Base-by-base conservation (phyloP, 2,888 invertebrate species). In the Sthenelais limicola region DNA sequence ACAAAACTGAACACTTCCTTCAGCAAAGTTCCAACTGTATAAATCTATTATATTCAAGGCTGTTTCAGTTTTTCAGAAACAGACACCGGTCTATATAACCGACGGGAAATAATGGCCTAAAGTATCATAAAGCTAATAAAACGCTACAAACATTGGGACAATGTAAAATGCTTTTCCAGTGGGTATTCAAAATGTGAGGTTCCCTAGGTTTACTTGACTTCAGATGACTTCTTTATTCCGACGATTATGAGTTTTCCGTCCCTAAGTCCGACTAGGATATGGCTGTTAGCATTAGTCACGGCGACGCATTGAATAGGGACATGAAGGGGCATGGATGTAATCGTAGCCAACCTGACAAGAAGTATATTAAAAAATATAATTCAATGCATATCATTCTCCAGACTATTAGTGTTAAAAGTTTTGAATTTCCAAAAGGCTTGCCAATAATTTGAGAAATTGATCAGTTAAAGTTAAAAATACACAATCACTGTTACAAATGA, bases 191-290 rank as follows among this genome's bases (percentile, higher is more conserved):
- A n/a, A n/a, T n/a, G n/a, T n/a, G n/a, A n/a, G n/a, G n/a, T n/a
- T n/a, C n/a, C n/a, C n/a, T n/a, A n/a, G n/a, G n/a, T 18, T 9
- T 32, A 70, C 38, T 70, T 70, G 35, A 73, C 58, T 56, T 78
- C 78, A 7, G 79, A 72, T 18, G 74, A 75, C 33, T 80, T 80
- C 68, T 85, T 84, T 33, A 81, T 81, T 2, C 85, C 84, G 4
- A 88, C 80, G 43, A 88, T 84, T 75, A 88, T 88, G 5, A 88
- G 83, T 76, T 87, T 88, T 0, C 91, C 91, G 81, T 91, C 91
- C 0, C 89, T 86, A 21, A 91, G 85, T 0, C 91, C 91, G 0
- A 90, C 91, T 75, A 92, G 83, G 68, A 91, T 87, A 80, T 92
- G 91, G 43, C 91, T 91, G 80, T 82, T 83, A 71, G 80, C 81